Evolutionary conservation across 2,888 invertebrate species (phyloP), one percentile per base, ranked within the genome.

Genomic region (Polyommatus icarus): DNA sequence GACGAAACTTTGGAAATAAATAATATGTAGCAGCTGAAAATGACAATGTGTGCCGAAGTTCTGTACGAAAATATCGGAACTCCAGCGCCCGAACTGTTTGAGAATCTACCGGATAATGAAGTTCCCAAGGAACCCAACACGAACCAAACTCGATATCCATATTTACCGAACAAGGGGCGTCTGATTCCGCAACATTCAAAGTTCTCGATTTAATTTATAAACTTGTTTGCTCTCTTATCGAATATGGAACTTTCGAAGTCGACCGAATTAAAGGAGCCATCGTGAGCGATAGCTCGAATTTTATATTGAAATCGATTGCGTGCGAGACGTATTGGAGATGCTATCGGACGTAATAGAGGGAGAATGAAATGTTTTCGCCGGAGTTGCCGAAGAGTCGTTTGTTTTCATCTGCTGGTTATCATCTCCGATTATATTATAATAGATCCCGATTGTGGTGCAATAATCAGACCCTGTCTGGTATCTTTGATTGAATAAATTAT

Each of bases 191-290:
- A 82, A 86, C 86, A 86, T 82, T 85, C 84, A 85, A 93, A 92
- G 86, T 92, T 92, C 89, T 88, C 89, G 89, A 92, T 92, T 91
- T 92, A 92, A 92, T 90, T 92, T 91, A 89, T 89, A 88, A 88
- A 90, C 90, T 92, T 91, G 89, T 91, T 90, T 90, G 90, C 89
- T 87, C 87, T 89, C 90, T 88, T 90, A 89, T 90, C 89, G 85
- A 80, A 80, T 78, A 82, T 82, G 80, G 77, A 82, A 85, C 82
- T 86, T 85, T 80, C 79, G 81, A 83, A 84, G 83, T 84, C 83
- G 82, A 82, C 81, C 76, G 81, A 84, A 85, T 84, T 83, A 82
- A 79, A 80, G 54, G 54, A 54, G 61, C 54, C 77, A 78, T 77
- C 77, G 71, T 78, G 76, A 67, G 59, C 79, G 46, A 67, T 59